Evolutionary conservation across 2,113 vertebrate genomes (phyloP).

Genomic region (Archocentrus centrarchus): DNA sequence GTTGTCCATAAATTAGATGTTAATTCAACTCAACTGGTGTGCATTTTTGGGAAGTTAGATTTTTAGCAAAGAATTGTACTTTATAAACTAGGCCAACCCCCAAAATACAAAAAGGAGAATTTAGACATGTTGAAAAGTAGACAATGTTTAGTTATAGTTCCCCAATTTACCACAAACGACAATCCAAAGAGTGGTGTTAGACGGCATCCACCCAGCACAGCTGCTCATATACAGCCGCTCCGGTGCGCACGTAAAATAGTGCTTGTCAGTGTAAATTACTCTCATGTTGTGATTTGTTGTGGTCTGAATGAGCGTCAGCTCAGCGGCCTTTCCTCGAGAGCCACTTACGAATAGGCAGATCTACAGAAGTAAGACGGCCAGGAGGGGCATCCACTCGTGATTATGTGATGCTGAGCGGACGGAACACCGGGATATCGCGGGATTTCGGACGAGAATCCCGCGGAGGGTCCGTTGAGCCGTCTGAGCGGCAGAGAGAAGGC

Average conservation of each 20-base stretch:
- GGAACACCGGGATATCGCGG: conserved; percentile 50
- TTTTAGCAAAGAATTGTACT: no score
- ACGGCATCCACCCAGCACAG: neutral
- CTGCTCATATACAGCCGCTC: neutral
- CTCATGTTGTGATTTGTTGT: neutral
- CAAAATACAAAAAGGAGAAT: neutral
- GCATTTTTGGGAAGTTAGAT: no score
- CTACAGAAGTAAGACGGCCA: neutral
- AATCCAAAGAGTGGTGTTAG: neutral
- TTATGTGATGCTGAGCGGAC: neutral
- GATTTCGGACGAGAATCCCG: conserved; percentile 11
- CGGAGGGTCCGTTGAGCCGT: neutral
- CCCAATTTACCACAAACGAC: neutral
- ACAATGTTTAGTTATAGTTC: neutral
- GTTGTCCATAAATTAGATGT: neutral
- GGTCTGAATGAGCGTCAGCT: neutral
- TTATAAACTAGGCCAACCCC: no score
- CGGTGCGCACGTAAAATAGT: neutral
- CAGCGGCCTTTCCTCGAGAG: no score
- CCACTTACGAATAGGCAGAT: neutral
- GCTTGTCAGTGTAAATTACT: neutral
- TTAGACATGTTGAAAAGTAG: neutral
- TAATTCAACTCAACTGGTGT: neutral
- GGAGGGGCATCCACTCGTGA: neutral
- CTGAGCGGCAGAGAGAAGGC: neutral